phyloP scores from a whole-genome alignment of 1,140 invertebrate genomes.

The Drepana arcuata region DNA sequence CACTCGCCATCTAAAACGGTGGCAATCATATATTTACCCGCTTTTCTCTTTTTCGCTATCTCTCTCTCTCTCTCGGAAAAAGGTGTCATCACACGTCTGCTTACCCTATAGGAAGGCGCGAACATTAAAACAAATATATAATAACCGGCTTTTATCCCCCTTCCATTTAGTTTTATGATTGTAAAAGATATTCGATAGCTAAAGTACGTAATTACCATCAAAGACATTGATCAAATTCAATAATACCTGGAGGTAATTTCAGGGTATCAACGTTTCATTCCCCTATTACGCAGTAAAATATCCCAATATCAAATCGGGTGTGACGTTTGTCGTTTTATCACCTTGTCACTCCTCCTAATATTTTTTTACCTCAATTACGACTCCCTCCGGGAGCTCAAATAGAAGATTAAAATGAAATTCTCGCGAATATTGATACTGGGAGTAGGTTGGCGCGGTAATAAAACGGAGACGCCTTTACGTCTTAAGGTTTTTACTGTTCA shows the following conservation, averaged over 20 bases:
- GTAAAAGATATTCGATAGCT: too few species aligned
- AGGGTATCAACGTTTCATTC: conserved; percentile 15
- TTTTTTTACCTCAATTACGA: conserved; percentile 46
- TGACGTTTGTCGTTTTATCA: conserved; percentile 45
- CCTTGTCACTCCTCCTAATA: conserved; percentile 41
- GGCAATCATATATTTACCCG: too few species aligned
- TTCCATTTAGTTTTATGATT: too few species aligned
- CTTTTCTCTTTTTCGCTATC: too few species aligned
- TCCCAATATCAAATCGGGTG: conserved; percentile 35
- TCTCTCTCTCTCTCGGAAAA: too few species aligned
- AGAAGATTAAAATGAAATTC: conserved; percentile 41
- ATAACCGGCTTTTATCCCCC: too few species aligned
- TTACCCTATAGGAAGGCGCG: too few species aligned
- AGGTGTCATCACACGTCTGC: too few species aligned
- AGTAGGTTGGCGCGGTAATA: conserved; percentile 3
- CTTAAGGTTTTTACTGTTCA: too few species aligned
- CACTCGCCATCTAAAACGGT: too few species aligned
- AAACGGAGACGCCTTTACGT: conserved; percentile 4
- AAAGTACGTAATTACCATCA: too few species aligned
- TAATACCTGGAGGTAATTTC: conserved; percentile 18
- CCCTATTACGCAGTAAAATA: conserved; percentile 34
- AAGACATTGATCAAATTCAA: conserved; percentile 12
- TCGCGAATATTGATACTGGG: conserved; percentile 27
- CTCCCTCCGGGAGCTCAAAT: conserved; percentile 31
- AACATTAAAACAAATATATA: too few species aligned